These are phyloP conservation scores for Leptopilina clavipes DNA, from an alignment of 1,140 invertebrate species.

Conservation along the genomic window DNA sequence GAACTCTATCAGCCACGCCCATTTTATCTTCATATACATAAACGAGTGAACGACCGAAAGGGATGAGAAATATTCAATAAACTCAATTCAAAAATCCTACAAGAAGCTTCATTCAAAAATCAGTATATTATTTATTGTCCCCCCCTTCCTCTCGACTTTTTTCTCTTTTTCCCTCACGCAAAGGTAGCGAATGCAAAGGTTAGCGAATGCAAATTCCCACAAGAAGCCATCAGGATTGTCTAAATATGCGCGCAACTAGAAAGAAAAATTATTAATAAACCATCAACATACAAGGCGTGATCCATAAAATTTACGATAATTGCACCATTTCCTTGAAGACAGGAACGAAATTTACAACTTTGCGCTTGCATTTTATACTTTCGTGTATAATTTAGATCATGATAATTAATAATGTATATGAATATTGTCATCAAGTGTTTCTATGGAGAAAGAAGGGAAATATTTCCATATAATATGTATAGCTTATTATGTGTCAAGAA, in stretches of 20 bases:
- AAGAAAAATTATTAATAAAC: conserved; percentile 5
- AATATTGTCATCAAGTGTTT: too few relatives aligned
- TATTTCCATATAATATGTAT: background rate
- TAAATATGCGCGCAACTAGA: conserved; percentile 16
- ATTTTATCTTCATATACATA: background rate
- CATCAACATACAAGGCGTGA: background rate
- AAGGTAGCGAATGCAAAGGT: too few relatives aligned
- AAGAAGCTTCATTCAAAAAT: too few relatives aligned
- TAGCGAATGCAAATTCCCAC: background rate
- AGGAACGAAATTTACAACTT: conserved; percentile 3
- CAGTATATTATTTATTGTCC: too few relatives aligned
- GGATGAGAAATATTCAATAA: background rate
- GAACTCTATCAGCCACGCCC: background rate
- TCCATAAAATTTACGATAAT: conserved; percentile 24
- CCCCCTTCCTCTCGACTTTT: too few relatives aligned
- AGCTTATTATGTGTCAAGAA: background rate
- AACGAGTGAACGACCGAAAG: background rate
- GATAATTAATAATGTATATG: too few relatives aligned
- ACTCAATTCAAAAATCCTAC: too few relatives aligned
- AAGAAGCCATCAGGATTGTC: background rate
- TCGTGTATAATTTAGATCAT: too few relatives aligned
- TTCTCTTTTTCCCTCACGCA: too few relatives aligned
- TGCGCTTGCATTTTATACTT: background rate
- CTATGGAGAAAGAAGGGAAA: background rate
- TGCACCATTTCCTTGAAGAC: background rate